A percentile compares a stretch with the other conserved stretches of the same genome.
Conservation (phyloP, 2,113 vertebrate species). For the Tapirus terrestris region DNA sequence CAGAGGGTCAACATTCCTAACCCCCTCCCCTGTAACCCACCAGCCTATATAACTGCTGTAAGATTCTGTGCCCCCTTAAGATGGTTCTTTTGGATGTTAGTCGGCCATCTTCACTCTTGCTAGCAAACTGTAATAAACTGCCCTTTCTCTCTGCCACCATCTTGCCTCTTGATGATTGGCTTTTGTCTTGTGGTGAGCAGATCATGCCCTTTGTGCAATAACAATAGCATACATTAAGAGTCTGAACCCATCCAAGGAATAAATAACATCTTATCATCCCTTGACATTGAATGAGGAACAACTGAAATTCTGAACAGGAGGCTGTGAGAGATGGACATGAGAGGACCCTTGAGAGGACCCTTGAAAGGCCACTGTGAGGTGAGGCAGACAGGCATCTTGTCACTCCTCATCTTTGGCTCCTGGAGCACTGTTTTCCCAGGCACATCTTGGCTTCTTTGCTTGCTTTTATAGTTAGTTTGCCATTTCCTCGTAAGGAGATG, state of each 20-base stretch:
- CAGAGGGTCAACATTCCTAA: too few species aligned
- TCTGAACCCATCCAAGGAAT: constrained; percentile 34
- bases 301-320: neutral
- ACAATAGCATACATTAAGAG: neutral
- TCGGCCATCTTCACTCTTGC: too few species aligned
- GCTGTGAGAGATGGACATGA: neutral
- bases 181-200: too few species aligned
- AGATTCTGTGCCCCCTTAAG: too few species aligned
- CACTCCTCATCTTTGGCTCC: neutral
- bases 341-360: neutral
- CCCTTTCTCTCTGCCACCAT: too few species aligned
- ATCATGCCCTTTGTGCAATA: too few species aligned
- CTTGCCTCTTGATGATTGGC: too few species aligned
- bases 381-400: fast-evolving
- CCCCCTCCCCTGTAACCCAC: too few species aligned
- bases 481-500: neutral
- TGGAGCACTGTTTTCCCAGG: neutral
- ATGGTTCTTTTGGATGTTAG: too few species aligned
- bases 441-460: constrained; percentile 47
- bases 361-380: neutral
- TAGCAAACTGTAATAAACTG: too few species aligned
- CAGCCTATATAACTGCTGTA: too few species aligned
- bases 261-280: neutral
- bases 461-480: neutral
- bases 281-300: neutral